Percentiles rank a stretch among this genome's conserved stretches.
These are phyloP conservation scores for Drosophila funebris DNA, from an alignment of 1,140 invertebrate genomes.

Conservation along the genomic window DNA sequence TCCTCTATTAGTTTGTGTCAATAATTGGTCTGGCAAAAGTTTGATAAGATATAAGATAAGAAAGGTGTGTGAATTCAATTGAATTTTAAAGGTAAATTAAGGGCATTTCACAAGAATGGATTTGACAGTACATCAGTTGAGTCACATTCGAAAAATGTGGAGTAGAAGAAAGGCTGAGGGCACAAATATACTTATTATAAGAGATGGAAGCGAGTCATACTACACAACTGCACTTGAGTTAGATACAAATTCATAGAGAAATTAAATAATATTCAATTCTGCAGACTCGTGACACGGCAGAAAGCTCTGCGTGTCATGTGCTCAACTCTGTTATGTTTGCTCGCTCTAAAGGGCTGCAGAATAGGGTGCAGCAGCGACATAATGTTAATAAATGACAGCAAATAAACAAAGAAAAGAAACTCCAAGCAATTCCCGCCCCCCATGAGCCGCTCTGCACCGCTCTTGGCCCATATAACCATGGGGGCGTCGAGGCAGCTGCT, in stretches of 20 bases:
- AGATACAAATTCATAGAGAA: too few species aligned
- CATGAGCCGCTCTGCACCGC: neutral
- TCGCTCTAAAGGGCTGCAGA: neutral
- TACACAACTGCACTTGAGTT: too few species aligned
- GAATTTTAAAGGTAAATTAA: neutral
- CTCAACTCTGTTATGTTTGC: neutral
- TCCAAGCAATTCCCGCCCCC: neutral
- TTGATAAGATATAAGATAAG: constrained; percentile 6
- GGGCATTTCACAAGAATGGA: neutral
- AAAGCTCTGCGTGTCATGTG: neutral
- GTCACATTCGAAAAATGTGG: too few species aligned
- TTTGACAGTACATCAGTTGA: neutral
- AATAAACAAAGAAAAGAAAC: constrained; percentile 21
- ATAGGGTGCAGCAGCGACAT: constrained; percentile 9
- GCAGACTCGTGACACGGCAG: neutral
- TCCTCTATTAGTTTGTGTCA: neutral
- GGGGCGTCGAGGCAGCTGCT: constrained; percentile 27
- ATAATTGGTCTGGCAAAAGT: neutral
- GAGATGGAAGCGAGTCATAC: too few species aligned
- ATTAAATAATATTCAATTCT: neutral
- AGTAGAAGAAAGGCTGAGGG: too few species aligned
- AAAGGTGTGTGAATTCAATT: neutral
- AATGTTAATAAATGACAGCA: constrained; percentile 21
- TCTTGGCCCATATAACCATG: constrained; percentile 7
- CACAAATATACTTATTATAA: too few species aligned